These are phyloP conservation scores for Gonioctena quinquepunctata DNA, from an alignment of 1,140 invertebrate genomes.

Conservation along the genomic window DNA sequence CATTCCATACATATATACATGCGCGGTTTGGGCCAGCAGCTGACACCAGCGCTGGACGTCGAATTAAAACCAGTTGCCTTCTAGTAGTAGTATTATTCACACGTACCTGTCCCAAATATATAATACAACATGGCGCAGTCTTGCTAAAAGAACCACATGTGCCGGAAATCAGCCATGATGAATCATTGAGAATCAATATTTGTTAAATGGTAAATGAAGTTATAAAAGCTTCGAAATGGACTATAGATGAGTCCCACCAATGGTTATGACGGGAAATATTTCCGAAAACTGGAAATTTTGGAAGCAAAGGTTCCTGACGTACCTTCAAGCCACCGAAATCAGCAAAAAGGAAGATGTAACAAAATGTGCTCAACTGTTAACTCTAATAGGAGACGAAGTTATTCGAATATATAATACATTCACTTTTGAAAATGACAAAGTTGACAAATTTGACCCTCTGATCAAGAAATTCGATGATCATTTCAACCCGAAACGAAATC, in stretches of 20 bases:
- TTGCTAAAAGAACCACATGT: too few species aligned
- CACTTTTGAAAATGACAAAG: constrained; percentile 36
- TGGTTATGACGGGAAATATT: constrained; percentile 36
- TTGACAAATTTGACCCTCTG: constrained; percentile 32
- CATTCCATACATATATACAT: too few species aligned
- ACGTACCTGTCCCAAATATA: too few species aligned
- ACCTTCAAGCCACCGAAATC: constrained; percentile 39
- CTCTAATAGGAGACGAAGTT: constrained; percentile 45
- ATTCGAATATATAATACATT: constrained; percentile 49
- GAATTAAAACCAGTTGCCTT: too few species aligned
- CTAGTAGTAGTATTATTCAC: too few species aligned
- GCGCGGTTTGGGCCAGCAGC: too few species aligned
- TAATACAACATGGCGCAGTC: too few species aligned
- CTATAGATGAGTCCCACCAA: constrained; percentile 2
- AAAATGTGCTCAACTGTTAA: constrained; percentile 45
- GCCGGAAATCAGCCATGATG: too few species aligned
- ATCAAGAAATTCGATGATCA: constrained; percentile 36
- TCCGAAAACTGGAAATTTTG: constrained; percentile 46
- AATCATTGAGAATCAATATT: too few species aligned
- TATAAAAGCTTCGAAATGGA: too few species aligned
- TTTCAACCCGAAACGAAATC: constrained; percentile 32
- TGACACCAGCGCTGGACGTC: too few species aligned
- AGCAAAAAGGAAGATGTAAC: constrained; percentile 38
- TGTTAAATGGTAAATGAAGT: too few species aligned
- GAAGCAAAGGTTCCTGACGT: constrained; percentile 42